These are phyloP conservation scores for Bubo scandiacus DNA, from an alignment of 2,113 vertebrate species.

Conservation along the genomic window DNA sequence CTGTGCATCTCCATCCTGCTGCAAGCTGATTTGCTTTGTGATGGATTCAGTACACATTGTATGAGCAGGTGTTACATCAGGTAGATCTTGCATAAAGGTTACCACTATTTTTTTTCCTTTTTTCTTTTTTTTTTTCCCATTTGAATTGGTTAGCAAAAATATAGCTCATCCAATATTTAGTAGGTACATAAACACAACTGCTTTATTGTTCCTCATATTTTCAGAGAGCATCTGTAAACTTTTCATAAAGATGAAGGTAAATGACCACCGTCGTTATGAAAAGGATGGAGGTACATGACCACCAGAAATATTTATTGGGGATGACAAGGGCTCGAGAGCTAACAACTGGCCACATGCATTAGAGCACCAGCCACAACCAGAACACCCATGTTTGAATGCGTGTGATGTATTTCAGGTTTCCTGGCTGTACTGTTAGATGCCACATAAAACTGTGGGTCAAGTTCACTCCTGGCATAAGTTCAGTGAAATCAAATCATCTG, in stretches of 20 bases:
- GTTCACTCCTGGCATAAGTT: not conserved
- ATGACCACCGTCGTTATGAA: not conserved
- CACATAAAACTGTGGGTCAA: not conserved
- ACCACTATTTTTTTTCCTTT: not conserved
- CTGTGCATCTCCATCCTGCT: not conserved
- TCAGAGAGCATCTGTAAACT: not conserved
- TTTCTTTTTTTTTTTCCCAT: rapidly evolving
- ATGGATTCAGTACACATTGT: not conserved
- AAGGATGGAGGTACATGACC: not conserved
- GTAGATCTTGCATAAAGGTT: not conserved
- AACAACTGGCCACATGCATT: not conserved
- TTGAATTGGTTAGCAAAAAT: not conserved
- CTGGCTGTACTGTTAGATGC: not conserved
- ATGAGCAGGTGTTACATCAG: not conserved
- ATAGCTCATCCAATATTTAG: not conserved
- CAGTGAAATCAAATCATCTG: not conserved
- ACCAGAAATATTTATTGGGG: not conserved
- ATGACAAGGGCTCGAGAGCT: not conserved
- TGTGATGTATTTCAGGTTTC: not conserved
- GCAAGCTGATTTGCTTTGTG: not conserved
- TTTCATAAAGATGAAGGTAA: not conserved
- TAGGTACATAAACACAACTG: not conserved
- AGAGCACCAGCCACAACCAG: not conserved
- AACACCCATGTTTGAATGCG: not conserved
- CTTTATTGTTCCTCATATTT: not conserved